Percentiles rank a stretch among this genome's conserved stretches.
Conservation (phyloP, 2,888 invertebrate species). For the Pedicia rivosa region DNA sequence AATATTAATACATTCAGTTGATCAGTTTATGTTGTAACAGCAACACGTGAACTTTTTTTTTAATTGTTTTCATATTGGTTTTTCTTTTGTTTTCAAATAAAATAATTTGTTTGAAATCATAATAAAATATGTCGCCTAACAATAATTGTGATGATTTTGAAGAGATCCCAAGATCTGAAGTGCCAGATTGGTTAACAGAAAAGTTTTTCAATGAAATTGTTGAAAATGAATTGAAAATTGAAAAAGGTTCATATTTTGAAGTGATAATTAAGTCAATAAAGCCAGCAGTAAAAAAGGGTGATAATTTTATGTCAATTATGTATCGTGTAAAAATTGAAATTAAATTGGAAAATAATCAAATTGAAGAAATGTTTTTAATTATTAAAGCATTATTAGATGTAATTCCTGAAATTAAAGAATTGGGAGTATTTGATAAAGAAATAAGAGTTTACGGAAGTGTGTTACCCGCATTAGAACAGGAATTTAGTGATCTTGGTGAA, state of each 20-base stretch:
- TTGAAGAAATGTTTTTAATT: too few relatives aligned
- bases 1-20: too few relatives aligned
- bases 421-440: slow-evolving; percentile 5
- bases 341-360: too few relatives aligned
- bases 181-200: neutral
- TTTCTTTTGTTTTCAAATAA: too few relatives aligned
- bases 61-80: too few relatives aligned
- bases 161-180: too few relatives aligned
- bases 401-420: slow-evolving; percentile 2
- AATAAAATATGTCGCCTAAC: too few relatives aligned
- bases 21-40: too few relatives aligned
- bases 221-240: neutral
- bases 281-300: neutral
- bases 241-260: neutral
- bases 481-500: neutral
- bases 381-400: slow-evolving; percentile 1
- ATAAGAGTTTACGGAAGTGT: slow-evolving; percentile 1
- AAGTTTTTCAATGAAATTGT: neutral
- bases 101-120: too few relatives aligned
- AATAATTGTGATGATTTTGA: too few relatives aligned
- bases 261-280: neutral
- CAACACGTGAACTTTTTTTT: too few relatives aligned
- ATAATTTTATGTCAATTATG: neutral
- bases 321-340: neutral
- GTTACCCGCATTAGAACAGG: neutral